These are phyloP conservation scores for Sebastes vulpes DNA, from an alignment of 2,797 vertebrate genomes.

Conservation along the genomic window DNA sequence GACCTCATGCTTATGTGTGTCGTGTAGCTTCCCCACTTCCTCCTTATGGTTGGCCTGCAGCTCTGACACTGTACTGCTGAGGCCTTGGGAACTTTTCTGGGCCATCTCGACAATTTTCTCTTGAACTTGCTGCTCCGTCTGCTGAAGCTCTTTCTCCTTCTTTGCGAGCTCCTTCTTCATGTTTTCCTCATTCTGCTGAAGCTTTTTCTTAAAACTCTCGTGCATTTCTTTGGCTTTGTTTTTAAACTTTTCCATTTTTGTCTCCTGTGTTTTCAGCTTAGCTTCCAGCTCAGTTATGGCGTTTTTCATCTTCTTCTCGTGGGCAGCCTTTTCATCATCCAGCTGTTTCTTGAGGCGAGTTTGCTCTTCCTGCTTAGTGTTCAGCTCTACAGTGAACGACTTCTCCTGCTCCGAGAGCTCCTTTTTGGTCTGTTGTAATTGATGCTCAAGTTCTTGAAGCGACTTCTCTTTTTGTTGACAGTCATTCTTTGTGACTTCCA, in stretches of 20 bases:
- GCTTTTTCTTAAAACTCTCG: constrained; percentile 91
- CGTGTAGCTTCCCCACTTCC: constrained; percentile 87
- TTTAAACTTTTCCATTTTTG: constrained; percentile 91
- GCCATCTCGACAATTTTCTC: constrained; percentile 92
- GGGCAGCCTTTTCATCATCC: constrained; percentile 78
- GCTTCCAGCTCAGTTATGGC: constrained; percentile 87
- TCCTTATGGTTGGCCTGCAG: constrained; percentile 92
- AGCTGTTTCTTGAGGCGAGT: constrained; percentile 85
- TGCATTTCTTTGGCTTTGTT: constrained; percentile 93
- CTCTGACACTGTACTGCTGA: constrained; percentile 89
- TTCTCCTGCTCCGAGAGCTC: constrained; percentile 86
- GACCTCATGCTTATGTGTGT: constrained; percentile 83
- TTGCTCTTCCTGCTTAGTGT: constrained; percentile 82
- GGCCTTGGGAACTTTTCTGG: constrained; percentile 90
- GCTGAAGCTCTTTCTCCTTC: constrained; percentile 88
- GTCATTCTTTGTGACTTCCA: constrained; percentile 83
- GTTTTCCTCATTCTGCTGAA: constrained; percentile 91
- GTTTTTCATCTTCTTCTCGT: constrained; percentile 85
- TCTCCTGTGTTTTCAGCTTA: constrained; percentile 91
- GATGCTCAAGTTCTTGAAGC: constrained; percentile 79
- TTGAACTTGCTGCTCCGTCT: constrained; percentile 92
- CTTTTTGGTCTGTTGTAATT: constrained; percentile 81
- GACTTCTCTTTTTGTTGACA: constrained; percentile 81
- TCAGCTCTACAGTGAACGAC: constrained; percentile 74
- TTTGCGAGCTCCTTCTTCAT: constrained; percentile 91